These are phyloP conservation scores for Hyalella azteca DNA, from an alignment of 2,888 invertebrate genomes.

Conservation along the genomic window DNA sequence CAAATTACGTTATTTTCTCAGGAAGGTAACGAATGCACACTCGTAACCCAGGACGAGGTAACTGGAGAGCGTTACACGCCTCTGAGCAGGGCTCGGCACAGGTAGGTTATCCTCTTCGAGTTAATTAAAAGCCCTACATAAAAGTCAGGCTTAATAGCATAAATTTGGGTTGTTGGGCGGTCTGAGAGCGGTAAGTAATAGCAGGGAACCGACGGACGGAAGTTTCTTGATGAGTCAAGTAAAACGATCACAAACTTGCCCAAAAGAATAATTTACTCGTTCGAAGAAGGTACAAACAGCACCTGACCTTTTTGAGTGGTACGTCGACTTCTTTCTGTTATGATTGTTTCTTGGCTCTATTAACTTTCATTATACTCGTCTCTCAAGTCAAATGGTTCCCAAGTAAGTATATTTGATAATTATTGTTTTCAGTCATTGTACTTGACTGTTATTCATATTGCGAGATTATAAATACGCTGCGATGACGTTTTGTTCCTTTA, in stretches of 20 bases:
- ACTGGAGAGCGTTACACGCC: not conserved
- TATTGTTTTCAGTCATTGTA: no score
- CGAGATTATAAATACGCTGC: no score
- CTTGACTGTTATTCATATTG: no score
- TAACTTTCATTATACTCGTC: no score
- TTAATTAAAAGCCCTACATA: constrained; percentile 34
- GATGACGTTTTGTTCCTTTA: no score
- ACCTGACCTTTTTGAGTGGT: constrained; percentile 4
- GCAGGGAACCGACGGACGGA: constrained; percentile 37
- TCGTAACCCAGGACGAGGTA: no score
- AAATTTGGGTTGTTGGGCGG: constrained; percentile 34
- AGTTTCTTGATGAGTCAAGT: constrained; percentile 37
- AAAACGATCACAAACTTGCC: constrained; percentile 3
- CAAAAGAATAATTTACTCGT: constrained; percentile 14
- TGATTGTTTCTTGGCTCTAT: no score
- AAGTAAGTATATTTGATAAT: no score
- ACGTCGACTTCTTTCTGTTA: no score
- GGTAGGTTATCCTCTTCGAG: constrained; percentile 23
- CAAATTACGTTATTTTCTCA: no score
- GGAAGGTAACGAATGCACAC: no score
- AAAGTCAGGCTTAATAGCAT: constrained; percentile 31
- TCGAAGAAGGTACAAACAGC: not conserved
- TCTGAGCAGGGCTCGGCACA: not conserved
- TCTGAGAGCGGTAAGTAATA: constrained; percentile 34
- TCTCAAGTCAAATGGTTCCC: no score